Base-by-base conservation (phyloP, 2,113 vertebrate species). In the Tiliqua scincoides region DNA sequence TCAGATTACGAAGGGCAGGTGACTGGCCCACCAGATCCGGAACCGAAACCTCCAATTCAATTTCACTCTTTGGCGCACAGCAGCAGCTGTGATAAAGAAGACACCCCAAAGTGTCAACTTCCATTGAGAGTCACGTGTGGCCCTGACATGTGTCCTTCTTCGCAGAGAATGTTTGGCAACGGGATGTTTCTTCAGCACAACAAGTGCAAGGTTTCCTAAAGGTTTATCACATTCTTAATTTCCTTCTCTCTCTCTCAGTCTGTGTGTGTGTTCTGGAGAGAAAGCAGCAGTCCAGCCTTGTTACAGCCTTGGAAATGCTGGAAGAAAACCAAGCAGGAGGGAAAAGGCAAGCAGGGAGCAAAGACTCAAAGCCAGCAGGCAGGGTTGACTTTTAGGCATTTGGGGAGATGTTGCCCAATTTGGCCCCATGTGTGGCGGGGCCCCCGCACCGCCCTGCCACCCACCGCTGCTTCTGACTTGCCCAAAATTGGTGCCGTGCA, bases 11-110 rank as follows among this genome's bases (percentile, higher is more conserved):
- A 85, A 93, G 93, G 57, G 87, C 88, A 59, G 30, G 79, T 3
- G 84, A 84, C 93, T 93, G 95, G 91, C 92, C 90, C 93, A 92
- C 90, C 91, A 92, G 91, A 94, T 95, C 93, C 84, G 94, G 95
- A 96, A 97, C 95, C 85, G 95, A 96, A 96, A 97, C 95, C 93
- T 89, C 91, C 92, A 91, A 94, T 95, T 95, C 94, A 94, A 96
- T 96, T 70, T 96, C 95, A 95, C 85, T 91, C 91, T 61, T 91
- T 81, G 61, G 35, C 59, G 93, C 90, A 86, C 81, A 84, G 91
- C 90, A 48, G 43, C 43, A 48, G 43, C 43, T 5, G 43, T 8
- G 92, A 88, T 82, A 90, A 90, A 85, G 84, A 23, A 89, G 75
- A n/a, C 54, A 6, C 48, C 35, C 23, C 9, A 54, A 83, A 23